Evolutionary conservation across 2,888 invertebrate species (phyloP).

Genomic region (Stomorhina lunata): DNA sequence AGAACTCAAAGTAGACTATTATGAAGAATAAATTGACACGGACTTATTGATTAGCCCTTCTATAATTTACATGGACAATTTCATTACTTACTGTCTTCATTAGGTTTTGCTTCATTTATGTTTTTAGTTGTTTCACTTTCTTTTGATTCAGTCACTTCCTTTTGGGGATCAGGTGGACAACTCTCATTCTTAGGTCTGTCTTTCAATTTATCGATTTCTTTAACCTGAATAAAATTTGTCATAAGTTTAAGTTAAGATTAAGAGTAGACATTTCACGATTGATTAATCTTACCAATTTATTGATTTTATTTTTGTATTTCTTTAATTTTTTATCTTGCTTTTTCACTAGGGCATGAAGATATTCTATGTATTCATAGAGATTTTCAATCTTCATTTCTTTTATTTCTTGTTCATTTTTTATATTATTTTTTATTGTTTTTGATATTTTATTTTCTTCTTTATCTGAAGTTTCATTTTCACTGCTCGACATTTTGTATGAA

Average conservation of each 20-base stretch:
- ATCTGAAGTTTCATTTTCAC: slow-evolving; percentile 59
- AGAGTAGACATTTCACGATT: background rate
- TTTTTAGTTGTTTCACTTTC: background rate
- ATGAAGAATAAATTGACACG: too few relatives aligned
- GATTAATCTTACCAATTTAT: slow-evolving; percentile 80
- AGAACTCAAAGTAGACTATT: too few relatives aligned
- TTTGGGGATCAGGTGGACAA: background rate
- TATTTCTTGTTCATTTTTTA: slow-evolving; percentile 64
- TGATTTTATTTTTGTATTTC: slow-evolving; percentile 82
- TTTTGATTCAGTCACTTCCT: background rate
- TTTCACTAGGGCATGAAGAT: slow-evolving; percentile 73
- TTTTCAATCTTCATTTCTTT: slow-evolving; percentile 68
- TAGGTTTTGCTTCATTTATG: background rate
- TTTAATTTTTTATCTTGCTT: slow-evolving; percentile 82
- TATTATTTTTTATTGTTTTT: slow-evolving; percentile 65
- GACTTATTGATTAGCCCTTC: too few relatives aligned
- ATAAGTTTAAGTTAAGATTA: background rate
- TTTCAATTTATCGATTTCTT: slow-evolving; percentile 34
- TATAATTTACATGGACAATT: too few relatives aligned
- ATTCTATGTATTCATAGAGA: slow-evolving; percentile 73
- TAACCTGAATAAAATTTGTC: background rate
- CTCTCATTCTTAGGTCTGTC: background rate
- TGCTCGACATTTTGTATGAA: slow-evolving; percentile 65
- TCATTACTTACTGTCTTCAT: slow-evolving; percentile 7
- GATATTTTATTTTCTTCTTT: slow-evolving; percentile 57